Evolutionary conservation across 2,888 invertebrate species (phyloP).

Genomic region (Zygogramma bicolorata): DNA sequence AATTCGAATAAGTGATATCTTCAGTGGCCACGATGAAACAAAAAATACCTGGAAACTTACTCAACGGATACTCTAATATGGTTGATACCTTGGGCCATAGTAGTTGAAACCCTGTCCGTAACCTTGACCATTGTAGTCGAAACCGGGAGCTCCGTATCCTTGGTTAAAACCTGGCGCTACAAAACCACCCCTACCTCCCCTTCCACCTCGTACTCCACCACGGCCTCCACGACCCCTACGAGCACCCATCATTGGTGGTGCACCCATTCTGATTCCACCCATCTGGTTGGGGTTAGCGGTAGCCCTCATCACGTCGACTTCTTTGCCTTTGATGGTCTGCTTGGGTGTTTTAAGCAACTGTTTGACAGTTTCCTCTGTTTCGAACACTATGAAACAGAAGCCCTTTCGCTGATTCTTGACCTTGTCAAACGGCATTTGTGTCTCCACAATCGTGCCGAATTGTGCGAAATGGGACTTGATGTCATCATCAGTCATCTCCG

Average conservation of each 20-base stretch:
- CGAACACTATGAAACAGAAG: constrained; percentile 98
- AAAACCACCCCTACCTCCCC: constrained; percentile 55
- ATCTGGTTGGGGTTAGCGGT: constrained; percentile 89
- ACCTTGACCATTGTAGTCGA: constrained; percentile 62
- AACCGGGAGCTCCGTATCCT: constrained; percentile 65
- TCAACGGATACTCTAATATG: constrained; percentile 75
- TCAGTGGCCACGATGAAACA: too few relatives aligned
- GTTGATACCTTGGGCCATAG: constrained; percentile 87
- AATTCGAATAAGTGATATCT: too few relatives aligned
- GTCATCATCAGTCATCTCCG: constrained; percentile 93
- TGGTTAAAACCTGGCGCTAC: background rate
- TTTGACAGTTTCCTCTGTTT: constrained; percentile 93
- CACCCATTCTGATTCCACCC: constrained; percentile 64
- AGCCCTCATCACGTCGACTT: constrained; percentile 95
- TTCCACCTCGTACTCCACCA: constrained; percentile 71
- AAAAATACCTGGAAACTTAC: too few relatives aligned
- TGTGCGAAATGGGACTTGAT: constrained; percentile 93
- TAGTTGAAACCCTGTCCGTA: constrained; percentile 61
- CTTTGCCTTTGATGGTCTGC: constrained; percentile 93
- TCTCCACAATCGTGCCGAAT: constrained; percentile 94
- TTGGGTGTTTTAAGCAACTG: constrained; percentile 92
- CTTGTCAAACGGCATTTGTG: constrained; percentile 98
- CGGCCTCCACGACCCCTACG: constrained; percentile 76
- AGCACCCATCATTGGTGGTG: constrained; percentile 66
- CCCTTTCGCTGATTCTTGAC: constrained; percentile 96